These are phyloP conservation scores for Holothuria leucospilota DNA, from an alignment of 53 echinoderm and acorn worm species.

Conservation along the genomic window DNA sequence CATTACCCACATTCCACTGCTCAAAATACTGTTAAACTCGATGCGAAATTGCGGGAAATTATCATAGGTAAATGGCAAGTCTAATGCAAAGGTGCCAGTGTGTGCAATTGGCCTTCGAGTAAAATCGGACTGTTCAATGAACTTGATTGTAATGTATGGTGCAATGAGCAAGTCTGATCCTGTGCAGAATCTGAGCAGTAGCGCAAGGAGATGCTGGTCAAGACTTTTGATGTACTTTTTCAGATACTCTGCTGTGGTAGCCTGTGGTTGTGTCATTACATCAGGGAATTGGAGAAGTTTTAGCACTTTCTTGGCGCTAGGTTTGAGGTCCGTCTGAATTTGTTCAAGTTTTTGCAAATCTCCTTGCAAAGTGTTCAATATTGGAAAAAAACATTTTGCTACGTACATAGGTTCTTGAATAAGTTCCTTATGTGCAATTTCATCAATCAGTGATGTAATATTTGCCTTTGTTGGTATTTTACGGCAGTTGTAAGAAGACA, in stretches of 20 bases:
- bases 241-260: slow-evolving; percentile 5
- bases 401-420: neutral
- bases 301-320: slow-evolving; percentile 1
- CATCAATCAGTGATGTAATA: neutral
- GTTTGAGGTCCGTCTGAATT: neutral
- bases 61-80: neutral
- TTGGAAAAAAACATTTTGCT: neutral
- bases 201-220: neutral
- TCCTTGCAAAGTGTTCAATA: neutral
- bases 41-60: neutral
- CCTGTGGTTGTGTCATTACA: slow-evolving; percentile 9
- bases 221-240: slow-evolving; percentile 1
- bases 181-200: slow-evolving; percentile 6
- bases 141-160: neutral
- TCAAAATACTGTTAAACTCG: neutral
- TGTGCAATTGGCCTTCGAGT: neutral
- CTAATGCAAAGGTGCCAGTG: neutral
- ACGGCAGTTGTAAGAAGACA: neutral
- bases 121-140: neutral
- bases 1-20: slow-evolving; percentile 9
- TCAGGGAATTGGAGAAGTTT: slow-evolving; percentile 1
- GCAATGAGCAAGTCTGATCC: slow-evolving; percentile 5
- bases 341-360: neutral
- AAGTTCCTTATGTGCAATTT: slow-evolving; percentile 7
- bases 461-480: neutral